Conservation (phyloP, 2,113 vertebrate genomes). For the Sceloporus undulatus region DNA sequence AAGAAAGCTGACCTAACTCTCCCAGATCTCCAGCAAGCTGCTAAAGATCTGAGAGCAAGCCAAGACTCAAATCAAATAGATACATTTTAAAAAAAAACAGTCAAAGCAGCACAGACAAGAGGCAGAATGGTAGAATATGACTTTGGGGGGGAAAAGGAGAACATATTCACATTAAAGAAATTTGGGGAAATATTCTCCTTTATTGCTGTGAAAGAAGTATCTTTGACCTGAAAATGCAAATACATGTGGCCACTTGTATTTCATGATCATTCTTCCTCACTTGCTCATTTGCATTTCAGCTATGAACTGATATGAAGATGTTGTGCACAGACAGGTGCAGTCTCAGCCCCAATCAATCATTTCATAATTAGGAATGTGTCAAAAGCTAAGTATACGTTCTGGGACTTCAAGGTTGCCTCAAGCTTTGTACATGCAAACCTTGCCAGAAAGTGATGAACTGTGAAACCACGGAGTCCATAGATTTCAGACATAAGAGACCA, state of each 20-base stretch:
- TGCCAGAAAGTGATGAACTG: conserved; percentile 62
- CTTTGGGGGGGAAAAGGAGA: background rate
- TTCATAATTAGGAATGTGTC: conserved; percentile 73
- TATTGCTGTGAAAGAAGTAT: background rate
- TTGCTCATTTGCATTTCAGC: conserved; percentile 28
- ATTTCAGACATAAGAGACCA: background rate
- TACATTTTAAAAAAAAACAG: too few species aligned
- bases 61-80: too few species aligned
- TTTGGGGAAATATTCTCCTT: background rate
- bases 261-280: background rate
- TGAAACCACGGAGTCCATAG: conserved; percentile 45
- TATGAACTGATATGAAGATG: conserved; percentile 67
- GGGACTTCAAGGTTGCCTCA: conserved; percentile 65
- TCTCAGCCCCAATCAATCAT: conserved; percentile 75
- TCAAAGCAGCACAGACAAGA: background rate
- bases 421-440: conserved; percentile 63
- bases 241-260: conserved; percentile 30
- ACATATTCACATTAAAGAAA: background rate
- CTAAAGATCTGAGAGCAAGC: too few species aligned
- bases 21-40: too few species aligned
- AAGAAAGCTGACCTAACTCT: too few species aligned
- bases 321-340: conserved; percentile 74
- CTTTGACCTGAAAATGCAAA: background rate
- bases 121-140: background rate
- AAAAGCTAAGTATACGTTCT: conserved; percentile 70